Evolutionary conservation across 2,888 invertebrate genomes (phyloP).

Genomic region (Megaustenia siamemsis): DNA sequence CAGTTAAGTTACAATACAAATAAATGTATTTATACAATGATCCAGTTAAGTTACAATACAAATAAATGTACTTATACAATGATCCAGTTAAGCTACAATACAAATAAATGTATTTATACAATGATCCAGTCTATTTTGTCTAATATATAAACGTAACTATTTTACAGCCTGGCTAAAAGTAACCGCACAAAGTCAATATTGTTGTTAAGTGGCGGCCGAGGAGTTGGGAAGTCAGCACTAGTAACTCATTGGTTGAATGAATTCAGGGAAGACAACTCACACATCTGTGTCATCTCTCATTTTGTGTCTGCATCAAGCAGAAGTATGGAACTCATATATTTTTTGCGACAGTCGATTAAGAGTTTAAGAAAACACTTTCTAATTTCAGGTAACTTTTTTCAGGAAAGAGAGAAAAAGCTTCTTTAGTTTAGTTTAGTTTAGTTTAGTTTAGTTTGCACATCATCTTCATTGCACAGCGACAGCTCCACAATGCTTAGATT

Average conservation of each 20-base stretch:
- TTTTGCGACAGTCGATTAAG: slow-evolving; percentile 66
- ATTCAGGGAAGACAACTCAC: slow-evolving; percentile 64
- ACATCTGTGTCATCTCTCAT: slow-evolving; percentile 70
- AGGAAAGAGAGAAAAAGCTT: background rate
- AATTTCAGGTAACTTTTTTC: slow-evolving; percentile 49
- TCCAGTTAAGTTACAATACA: too few species aligned
- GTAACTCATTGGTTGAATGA: slow-evolving; percentile 75
- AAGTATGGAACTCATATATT: slow-evolving; percentile 69
- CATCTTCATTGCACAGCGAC: too few species aligned
- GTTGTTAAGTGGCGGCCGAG: slow-evolving; percentile 73
- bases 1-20: too few species aligned
- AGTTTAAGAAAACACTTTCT: slow-evolving; percentile 59
- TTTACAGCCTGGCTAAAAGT: slow-evolving; percentile 42
- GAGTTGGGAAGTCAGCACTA: slow-evolving; percentile 75
- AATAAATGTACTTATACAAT: too few species aligned
- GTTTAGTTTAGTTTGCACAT: too few species aligned
- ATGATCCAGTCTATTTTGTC: too few species aligned
- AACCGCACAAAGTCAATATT: slow-evolving; percentile 66
- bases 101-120: too few species aligned
- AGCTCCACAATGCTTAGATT: too few species aligned
- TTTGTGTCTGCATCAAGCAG: slow-evolving; percentile 70
- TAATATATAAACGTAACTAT: too few species aligned
- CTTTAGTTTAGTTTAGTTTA: background rate
- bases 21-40: too few species aligned
- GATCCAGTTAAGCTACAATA: too few species aligned